phyloP scores from a whole-genome alignment of 2,888 invertebrate species.

The Amphipyra berbera region DNA sequence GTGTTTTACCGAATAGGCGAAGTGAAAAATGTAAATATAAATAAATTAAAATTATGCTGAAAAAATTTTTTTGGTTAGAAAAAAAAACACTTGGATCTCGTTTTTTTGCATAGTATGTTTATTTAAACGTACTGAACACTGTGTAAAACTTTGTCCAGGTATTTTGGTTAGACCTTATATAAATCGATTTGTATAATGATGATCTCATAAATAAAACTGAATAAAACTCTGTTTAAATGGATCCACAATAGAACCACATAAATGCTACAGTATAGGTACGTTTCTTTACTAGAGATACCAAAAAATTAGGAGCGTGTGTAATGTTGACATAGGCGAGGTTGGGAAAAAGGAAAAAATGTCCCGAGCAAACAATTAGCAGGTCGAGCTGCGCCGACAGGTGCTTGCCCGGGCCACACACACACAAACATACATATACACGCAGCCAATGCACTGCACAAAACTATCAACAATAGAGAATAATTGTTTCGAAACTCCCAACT shows the following conservation, averaged over 20 bases:
- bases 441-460: conserved; percentile 16
- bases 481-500: conserved; percentile 9
- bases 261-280: conserved; percentile 4
- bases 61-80: no score
- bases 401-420: conserved; percentile 47
- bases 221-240: not conserved
- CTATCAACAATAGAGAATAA: conserved; percentile 16
- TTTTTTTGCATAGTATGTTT: no score
- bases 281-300: conserved; percentile 41
- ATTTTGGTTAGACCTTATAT: no score
- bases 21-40: no score
- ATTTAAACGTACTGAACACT: no score
- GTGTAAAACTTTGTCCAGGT: no score
- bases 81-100: no score
- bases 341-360: conserved; percentile 53
- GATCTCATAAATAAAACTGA: no score
- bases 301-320: conserved; percentile 40
- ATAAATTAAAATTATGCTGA: no score
- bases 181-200: no score
- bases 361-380: conserved; percentile 53
- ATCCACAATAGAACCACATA: conserved; percentile 22
- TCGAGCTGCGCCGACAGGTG: conserved; percentile 56
- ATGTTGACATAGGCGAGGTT: conserved; percentile 49
- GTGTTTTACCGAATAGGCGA: no score
- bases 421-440: conserved; percentile 8